A percentile compares a stretch with the other conserved stretches of the same genome.
These are phyloP conservation scores for Trigoniulus corallinus DNA, from an alignment of 1,140 invertebrate species.

Conservation along the genomic window DNA sequence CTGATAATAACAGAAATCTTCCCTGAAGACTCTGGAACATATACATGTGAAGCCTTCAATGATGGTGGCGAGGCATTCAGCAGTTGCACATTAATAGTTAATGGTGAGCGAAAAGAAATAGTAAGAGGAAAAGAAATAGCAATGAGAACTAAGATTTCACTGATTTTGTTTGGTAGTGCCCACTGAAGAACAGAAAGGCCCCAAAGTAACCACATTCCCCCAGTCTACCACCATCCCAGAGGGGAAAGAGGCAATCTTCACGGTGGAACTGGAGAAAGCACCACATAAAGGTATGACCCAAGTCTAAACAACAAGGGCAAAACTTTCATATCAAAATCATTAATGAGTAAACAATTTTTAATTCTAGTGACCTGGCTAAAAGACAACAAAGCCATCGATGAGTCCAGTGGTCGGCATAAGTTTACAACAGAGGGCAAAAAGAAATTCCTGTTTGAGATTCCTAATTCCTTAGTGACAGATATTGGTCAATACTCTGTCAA, in stretches of 20 bases:
- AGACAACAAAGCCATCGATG: conserved; percentile 69
- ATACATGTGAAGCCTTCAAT: conserved; percentile 93
- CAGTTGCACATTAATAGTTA: conserved; percentile 66
- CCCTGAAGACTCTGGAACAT: conserved; percentile 81
- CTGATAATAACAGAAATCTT: conserved; percentile 84
- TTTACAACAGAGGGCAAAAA: conserved; percentile 63
- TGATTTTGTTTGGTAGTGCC: conserved; percentile 50
- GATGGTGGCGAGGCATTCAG: conserved; percentile 84
- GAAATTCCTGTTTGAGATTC: conserved; percentile 51
- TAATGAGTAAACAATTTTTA: background rate
- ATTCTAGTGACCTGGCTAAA: conserved; percentile 61
- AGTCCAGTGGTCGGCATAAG: conserved; percentile 54
- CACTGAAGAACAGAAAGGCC: conserved; percentile 64
- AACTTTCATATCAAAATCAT: background rate
- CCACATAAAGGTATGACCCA: conserved; percentile 39
- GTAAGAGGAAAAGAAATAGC: too few species aligned
- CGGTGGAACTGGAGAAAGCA: conserved; percentile 53
- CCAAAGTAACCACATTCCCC: conserved; percentile 76
- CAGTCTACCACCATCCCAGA: conserved; percentile 65
- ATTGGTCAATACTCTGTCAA: conserved; percentile 77
- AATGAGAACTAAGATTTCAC: too few species aligned
- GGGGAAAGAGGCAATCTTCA: conserved; percentile 62
- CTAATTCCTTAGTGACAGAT: conserved; percentile 55
- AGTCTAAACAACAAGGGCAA: background rate
- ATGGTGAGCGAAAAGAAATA: conserved; percentile 38